Evolutionary conservation across 2,888 invertebrate species (phyloP).

Genomic region (Xestobium rufovillosum): DNA sequence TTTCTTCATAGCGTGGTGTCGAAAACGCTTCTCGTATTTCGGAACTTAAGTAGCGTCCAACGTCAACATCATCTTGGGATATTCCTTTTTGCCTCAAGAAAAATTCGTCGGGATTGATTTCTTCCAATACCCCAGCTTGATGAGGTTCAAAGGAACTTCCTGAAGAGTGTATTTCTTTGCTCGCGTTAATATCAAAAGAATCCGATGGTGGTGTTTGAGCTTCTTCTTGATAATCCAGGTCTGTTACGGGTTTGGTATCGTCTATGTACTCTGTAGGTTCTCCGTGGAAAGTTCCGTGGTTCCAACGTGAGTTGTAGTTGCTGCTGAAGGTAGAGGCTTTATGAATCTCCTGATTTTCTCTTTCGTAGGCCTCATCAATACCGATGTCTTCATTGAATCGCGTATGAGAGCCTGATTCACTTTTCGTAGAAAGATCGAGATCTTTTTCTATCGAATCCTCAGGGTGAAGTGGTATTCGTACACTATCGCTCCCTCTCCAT

Average conservation of each 20-base stretch:
- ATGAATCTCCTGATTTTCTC: slow-evolving; percentile 50
- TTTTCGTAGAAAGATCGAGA: slow-evolving; percentile 2
- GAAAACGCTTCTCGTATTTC: slow-evolving; percentile 75
- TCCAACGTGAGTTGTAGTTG: slow-evolving; percentile 38
- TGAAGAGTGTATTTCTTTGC: slow-evolving; percentile 52
- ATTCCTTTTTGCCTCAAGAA: slow-evolving; percentile 75
- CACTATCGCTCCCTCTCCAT: slow-evolving; percentile 27
- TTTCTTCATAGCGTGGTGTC: slow-evolving; percentile 42
- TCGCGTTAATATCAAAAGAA: slow-evolving; percentile 36
- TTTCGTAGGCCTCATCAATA: slow-evolving; percentile 48
- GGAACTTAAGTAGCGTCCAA: slow-evolving; percentile 67
- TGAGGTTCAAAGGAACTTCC: slow-evolving; percentile 51
- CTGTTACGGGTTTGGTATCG: slow-evolving; percentile 26
- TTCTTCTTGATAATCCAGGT: slow-evolving; percentile 31
- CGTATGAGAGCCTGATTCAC: slow-evolving; percentile 27
- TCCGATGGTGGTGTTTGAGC: slow-evolving; percentile 34
- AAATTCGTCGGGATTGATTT: slow-evolving; percentile 83
- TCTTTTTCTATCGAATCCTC: slow-evolving; percentile 34
- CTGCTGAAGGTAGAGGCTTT: slow-evolving; percentile 32
- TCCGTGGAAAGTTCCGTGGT: slow-evolving; percentile 38
- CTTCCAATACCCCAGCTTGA: slow-evolving; percentile 66
- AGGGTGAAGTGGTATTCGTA: slow-evolving; percentile 38
- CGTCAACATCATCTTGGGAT: slow-evolving; percentile 73
- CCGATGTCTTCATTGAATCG: slow-evolving; percentile 41
- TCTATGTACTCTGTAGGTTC: slow-evolving; percentile 12